Conservation (phyloP, 2,888 invertebrate genomes). For the Polyommatus icarus region DNA sequence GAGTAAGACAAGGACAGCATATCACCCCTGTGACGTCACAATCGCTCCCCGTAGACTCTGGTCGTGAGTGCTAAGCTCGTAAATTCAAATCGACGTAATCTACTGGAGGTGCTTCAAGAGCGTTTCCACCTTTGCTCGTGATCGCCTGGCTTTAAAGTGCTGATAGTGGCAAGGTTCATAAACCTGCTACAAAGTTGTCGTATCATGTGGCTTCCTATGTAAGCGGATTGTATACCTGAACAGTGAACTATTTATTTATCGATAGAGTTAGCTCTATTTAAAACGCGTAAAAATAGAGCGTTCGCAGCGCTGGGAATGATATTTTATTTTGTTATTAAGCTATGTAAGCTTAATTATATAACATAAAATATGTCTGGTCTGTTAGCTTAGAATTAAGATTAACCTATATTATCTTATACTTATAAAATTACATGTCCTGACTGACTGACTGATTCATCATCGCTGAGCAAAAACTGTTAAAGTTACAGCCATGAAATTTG, state of each 20-base stretch:
- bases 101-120: conserved; percentile 35
- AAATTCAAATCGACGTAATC: conserved; percentile 54
- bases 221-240: background rate
- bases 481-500: too few relatives aligned
- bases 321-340: too few relatives aligned
- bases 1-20: background rate
- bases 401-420: too few relatives aligned
- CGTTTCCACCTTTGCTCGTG: conserved; percentile 44
- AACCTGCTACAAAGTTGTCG: conserved; percentile 1
- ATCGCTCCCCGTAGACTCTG: background rate
- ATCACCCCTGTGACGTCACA: background rate
- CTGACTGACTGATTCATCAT: too few relatives aligned
- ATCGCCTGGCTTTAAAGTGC: background rate
- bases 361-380: too few relatives aligned
- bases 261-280: background rate
- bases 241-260: background rate
- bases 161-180: conserved; percentile 4
- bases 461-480: too few relatives aligned
- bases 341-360: too few relatives aligned
- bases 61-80: conserved; percentile 41
- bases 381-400: too few relatives aligned
- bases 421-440: too few relatives aligned
- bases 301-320: background rate
- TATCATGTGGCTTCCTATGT: background rate
- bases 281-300: background rate